phyloP scores from a whole-genome alignment of 2,113 vertebrate species.

The Carlito syrichta region DNA sequence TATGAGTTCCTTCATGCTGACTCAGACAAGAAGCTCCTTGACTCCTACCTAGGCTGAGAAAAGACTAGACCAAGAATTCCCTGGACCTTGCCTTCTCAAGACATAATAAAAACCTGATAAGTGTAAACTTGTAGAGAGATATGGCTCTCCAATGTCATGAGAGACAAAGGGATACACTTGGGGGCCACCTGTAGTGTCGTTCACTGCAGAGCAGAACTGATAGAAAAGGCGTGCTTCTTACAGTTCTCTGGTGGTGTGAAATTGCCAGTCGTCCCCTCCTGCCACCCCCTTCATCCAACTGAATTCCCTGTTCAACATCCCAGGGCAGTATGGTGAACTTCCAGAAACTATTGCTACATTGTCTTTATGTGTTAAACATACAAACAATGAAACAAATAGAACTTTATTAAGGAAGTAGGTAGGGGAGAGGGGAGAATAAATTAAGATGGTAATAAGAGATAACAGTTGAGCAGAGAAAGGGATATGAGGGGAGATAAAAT shows the following conservation, averaged over 20 bases:
- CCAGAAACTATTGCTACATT: background rate
- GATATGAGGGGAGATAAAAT: background rate
- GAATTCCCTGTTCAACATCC: background rate
- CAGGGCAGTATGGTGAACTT: background rate
- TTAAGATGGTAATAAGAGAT: background rate
- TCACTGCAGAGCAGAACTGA: background rate
- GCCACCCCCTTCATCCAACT: background rate
- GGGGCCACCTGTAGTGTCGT: background rate
- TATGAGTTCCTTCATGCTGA: background rate
- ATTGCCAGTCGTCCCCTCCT: background rate
- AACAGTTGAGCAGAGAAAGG: background rate
- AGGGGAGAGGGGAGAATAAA: background rate
- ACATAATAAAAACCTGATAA: background rate
- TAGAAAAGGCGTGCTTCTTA: background rate
- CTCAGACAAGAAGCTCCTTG: background rate
- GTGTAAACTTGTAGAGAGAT: background rate
- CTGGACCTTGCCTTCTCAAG: background rate
- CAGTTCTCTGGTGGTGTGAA: background rate
- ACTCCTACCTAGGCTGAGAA: background rate
- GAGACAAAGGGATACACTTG: background rate
- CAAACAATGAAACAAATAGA: background rate
- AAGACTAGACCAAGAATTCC: conserved; percentile 11
- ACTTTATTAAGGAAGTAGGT: background rate
- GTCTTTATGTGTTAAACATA: background rate
- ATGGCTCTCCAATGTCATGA: background rate